Evolutionary conservation across 2,113 vertebrate genomes (phyloP), one percentile per base, ranked within the genome.

Genomic region (Aptenodytes forsteri): DNA sequence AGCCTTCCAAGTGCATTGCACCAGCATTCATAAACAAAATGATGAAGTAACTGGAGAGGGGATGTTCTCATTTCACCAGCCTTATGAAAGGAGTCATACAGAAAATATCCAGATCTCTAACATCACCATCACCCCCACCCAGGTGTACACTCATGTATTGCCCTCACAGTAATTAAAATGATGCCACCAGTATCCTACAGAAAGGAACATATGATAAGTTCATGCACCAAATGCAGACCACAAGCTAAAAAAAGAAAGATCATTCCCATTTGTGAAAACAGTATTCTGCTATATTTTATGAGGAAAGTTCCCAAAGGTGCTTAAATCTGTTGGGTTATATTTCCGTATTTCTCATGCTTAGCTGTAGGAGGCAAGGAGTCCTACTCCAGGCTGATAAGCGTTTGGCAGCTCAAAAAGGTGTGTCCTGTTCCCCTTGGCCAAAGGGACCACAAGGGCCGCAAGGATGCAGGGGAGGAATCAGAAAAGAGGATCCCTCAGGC

Each of bases 391-490:
- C 46, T 90, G 70, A n/a, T 46, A 88, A 90, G 17, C 18, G 18
- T 77, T 55, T 88, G 82, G 82, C 81, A 87, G n/a, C 42, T 91
- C 38, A 70, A 21, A 84, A 96, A 96, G 81, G 58, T 93, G 95
- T 95, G 91, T 96, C 82, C 54, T 6, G 3, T 64, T 93, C 42
- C 34, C 38, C 16, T 66, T 66, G n/a, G 46, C 78, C 87, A 95
- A 84, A 96, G 95, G 96, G 96, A 91, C 97, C 91, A 90, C 84
- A 93, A 97, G 97, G 95, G 78, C 75, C 95, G 0, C 96, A 97
- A 90, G 97, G 97, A 91, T 86, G 70, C 62, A 94, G 84, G 50
- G 97, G 96, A 95, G 95, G 55, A 97, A 93, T 42, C 8, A 71
- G 73, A 89, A 66, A 65, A 73, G 58, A 93, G 38, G n/a, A 88